Base-by-base conservation (phyloP, 2,888 invertebrate species). In the Lithophane semibrunnea region DNA sequence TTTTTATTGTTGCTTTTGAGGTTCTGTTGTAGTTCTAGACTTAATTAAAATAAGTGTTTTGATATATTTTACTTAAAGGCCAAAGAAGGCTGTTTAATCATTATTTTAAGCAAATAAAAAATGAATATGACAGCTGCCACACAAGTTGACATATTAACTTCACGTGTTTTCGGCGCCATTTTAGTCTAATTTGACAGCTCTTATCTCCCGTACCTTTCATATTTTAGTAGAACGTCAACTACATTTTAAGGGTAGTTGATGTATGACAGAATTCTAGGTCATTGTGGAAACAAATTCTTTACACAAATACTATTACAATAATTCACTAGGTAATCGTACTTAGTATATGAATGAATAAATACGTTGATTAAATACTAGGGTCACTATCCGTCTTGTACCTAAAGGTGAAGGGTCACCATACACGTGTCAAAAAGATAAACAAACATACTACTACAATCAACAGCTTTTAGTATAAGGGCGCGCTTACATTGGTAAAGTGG, bases 311-410 rank as follows among this genome's bases (percentile, higher is more conserved):
- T 44, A 29, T 78, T 72, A 52, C 13, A 44, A 44, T 65, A 52
- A 81, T 58, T 81, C 29, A 37, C 24, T 58, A 10, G 1, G 9
- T 81, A 64, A 58, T 80, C 5, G 52, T 29, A 65, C 52, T 81
- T 80, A 58, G 64, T 52, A 21, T 49, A 44, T 72, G 56, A 80
- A 72, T 73, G 5, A 52, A 42, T 80, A 80, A 72, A n/a, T 58
- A 58, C 9, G 7, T 52, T 37, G n/a, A 49, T 42, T 63, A 82
- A 63, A 82, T 49, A 82, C 49, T 58, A 12, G 24, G 12, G 13
- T 16, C 24, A 54, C 60, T 74, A 24, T 42, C 29, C 21, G 29
- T 21, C 16, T 21, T 12, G 7, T 12, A 21, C 13, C 13, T 13
- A 47, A 75, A 52, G 29, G 47, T 5, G 5, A 80, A 37, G 54